Base-by-base conservation (phyloP, 1,140 invertebrate species). In the Drosophila kurseongensis region DNA sequence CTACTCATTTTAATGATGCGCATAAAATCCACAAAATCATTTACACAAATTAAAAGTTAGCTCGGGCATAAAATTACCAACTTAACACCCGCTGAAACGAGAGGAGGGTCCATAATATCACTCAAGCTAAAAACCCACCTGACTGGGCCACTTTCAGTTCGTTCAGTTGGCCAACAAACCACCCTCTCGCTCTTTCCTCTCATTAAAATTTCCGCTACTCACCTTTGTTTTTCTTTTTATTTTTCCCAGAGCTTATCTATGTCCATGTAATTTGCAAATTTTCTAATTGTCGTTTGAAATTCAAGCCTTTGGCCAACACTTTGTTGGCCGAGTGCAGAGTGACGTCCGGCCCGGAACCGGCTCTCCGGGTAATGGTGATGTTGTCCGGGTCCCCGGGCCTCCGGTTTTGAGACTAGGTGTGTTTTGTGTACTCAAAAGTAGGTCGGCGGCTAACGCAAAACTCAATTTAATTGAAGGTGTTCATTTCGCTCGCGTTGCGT, bases 51-150 rank as follows among this genome's bases (percentile, higher is more conserved):
- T 89, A 89, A 89, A 89, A 84, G 84, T 84, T 84, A 84, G 80
- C 80, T 89, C 84, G 76, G 89, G 89, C 89, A 91, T 91, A 91
- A 91, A 91, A 91, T 91, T 91, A 91, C 80, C 89, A 91, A 85
- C 78, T 91, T 91, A 91, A 91, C 89, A 91, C 89, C 89, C 89
- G 89, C 80, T 41, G 48, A 60, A 60, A 61, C 42, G 47, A 45
- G 44, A 44, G 52, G 52, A 52, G 60, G 59, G 51, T 51, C 36
- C 65, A 32, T 42, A 18, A 35, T 48, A 47, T 32, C 29, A 27
- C 16, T 14, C 38, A 9, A 12, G 29, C 32, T 47, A n/a, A 54
- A 59, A 52, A 63, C 68, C 51, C 18, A 71, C 67, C 67, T 68
- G 67, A 68, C 63, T 71, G 32, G 59, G 59, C 69, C 71, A 75